Evolutionary conservation across 2,113 vertebrate species (phyloP), one percentile per base, ranked within the genome.

Genomic region (Lucifuga dentata): DNA sequence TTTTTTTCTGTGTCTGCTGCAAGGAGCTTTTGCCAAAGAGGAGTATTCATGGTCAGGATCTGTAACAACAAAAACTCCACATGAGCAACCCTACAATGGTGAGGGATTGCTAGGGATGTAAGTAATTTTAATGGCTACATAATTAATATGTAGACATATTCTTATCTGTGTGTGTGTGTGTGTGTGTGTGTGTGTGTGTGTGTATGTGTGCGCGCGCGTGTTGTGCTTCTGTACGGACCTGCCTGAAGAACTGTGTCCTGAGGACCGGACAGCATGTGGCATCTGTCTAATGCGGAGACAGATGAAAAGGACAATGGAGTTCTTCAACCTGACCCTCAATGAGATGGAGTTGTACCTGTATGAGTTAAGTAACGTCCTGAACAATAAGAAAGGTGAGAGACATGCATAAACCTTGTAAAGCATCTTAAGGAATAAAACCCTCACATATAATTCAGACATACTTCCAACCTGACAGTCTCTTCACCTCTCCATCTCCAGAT

Each of bases 251-350:
- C 90, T 60, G 5, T 92, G 92, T 57, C 29, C 86, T 3, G 73
- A 50, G 3, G 89, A 93, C 56, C 38, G 69, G 16, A 44, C 71
- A 0, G 73, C 88, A 1, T 93, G 92, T 16, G 87, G 88, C 11
- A 92, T 91, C 77, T 93, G 91, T 51, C 56, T 91, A 61, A 92
- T 92, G 91, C 84, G 92, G 75, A 85, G 88, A 29, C 76, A 89
- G 50, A 80, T 92, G 13, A 45, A 72, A 29, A 78, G 60, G 39
- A 76, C 90, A 81, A 73, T 88, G 77, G 35, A 0, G 1, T 83
- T 72, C 23, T 92, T 92, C 23, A 92, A 91, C 88, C 40, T 16
- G 21, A 91, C 56, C 41, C 50, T 92, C 23, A 24, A 17, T 0
- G 57, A 83, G 52, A 59, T 92, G 63, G 55, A 83, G 68, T 44